Percentiles rank a stretch among this genome's conserved stretches.
phyloP scores from a whole-genome alignment of 2,888 invertebrate species.

The Pandemis heparana region DNA sequence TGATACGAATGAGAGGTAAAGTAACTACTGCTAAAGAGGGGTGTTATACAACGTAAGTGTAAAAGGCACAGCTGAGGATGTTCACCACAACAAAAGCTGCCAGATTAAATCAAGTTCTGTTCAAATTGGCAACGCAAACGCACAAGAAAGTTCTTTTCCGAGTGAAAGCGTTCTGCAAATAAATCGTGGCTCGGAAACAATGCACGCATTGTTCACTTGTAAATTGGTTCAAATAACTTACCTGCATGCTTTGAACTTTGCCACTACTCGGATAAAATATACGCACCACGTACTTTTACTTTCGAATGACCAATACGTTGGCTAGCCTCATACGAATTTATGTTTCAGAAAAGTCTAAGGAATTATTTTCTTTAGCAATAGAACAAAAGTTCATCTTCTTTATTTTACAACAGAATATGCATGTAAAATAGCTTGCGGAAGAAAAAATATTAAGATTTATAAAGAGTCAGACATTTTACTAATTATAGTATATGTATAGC shows the following conservation, averaged over 20 bases:
- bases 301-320: constrained; percentile 1
- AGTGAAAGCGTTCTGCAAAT: constrained; percentile 76
- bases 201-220: constrained; percentile 78
- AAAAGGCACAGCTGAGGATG: constrained; percentile 35
- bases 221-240: constrained; percentile 75
- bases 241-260: constrained; percentile 59
- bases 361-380: neutral
- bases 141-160: constrained; percentile 73
- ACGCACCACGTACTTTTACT: constrained; percentile 33
- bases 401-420: neutral
- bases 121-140: constrained; percentile 59
- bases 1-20: neutral
- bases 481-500: too few relatives aligned
- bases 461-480: neutral
- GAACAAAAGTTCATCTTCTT: neutral
- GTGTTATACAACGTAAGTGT: constrained; percentile 39
- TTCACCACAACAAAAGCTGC: constrained; percentile 58
- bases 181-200: constrained; percentile 77
- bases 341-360: neutral
- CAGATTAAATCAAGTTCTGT: constrained; percentile 71
- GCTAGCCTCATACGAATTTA: neutral
- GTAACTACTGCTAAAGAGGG: neutral
- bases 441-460: neutral
- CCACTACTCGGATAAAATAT: constrained; percentile 49
- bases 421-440: too few relatives aligned